phyloP scores from a whole-genome alignment of 92 coral and sea anemone species.

The Metridium senile region DNA sequence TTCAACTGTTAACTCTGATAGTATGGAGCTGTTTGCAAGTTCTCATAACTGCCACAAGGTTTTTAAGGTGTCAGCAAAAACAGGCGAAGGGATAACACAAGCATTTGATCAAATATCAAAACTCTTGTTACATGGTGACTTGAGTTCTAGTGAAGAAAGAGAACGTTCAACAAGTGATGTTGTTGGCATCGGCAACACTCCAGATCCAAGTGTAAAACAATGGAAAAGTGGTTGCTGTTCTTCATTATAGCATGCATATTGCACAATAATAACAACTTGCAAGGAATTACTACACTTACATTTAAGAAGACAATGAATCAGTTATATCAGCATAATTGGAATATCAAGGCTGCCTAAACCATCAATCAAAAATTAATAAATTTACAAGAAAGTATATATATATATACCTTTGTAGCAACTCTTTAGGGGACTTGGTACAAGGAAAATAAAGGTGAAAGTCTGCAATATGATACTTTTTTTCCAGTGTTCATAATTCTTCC shows the following conservation, averaged over 20 bases:
- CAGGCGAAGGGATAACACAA: constrained; percentile 83
- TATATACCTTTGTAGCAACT: too few relatives aligned
- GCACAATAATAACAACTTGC: too few relatives aligned
- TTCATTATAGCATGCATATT: constrained; percentile 5
- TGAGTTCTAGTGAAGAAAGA: constrained; percentile 23
- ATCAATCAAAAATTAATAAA: too few relatives aligned
- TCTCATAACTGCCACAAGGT: constrained; percentile 63
- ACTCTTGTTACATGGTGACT: constrained; percentile 32
- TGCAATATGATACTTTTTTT: too few relatives aligned
- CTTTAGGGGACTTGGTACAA: too few relatives aligned
- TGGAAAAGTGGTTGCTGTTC: constrained; percentile 77
- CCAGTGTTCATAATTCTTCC: too few relatives aligned
- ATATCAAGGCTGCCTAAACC: too few relatives aligned
- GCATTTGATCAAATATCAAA: constrained; percentile 57
- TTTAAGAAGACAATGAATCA: too few relatives aligned
- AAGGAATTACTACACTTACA: too few relatives aligned
- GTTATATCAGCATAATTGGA: too few relatives aligned
- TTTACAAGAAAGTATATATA: too few relatives aligned
- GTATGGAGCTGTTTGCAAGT: constrained; percentile 63
- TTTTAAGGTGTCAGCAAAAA: constrained; percentile 82
- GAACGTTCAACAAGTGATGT: constrained; percentile 32
- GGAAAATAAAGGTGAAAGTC: too few relatives aligned
- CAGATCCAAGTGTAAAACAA: constrained; percentile 57
- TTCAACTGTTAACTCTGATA: constrained; percentile 59
- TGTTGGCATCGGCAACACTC: constrained; percentile 41